phyloP scores from a whole-genome alignment of 2,113 vertebrate genomes.

The Takifugu flavidus region DNA sequence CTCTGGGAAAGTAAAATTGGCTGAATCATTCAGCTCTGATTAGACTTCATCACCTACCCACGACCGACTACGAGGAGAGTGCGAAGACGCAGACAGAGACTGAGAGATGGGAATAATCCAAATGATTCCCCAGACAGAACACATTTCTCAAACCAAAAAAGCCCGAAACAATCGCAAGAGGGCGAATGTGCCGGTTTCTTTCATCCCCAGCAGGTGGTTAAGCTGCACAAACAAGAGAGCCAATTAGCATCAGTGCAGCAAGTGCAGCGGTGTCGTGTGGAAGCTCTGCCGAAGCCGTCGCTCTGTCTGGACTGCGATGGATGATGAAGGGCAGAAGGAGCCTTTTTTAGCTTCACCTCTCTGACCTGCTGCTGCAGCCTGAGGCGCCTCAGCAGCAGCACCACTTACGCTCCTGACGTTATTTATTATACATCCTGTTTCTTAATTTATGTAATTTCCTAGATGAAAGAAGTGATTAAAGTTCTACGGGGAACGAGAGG shows the following conservation, averaged over 20 bases:
- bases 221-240: conserved; percentile 32
- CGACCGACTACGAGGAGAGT: not conserved
- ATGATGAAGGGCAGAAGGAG: conserved; percentile 37
- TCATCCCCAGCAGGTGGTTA: conserved; percentile 34
- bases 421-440: conserved; percentile 67
- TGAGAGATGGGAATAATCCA: conserved; percentile 7
- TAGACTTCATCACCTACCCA: conserved; percentile 49
- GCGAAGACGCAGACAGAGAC: not conserved
- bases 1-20: conserved; percentile 50
- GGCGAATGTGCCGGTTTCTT: conserved; percentile 1
- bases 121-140: conserved; percentile 17
- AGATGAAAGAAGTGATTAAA: conserved; percentile 66
- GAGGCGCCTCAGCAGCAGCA: not conserved
- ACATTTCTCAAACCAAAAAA: conserved; percentile 7
- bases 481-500: conserved; percentile 49
- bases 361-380: conserved; percentile 30
- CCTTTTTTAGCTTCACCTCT: conserved; percentile 37
- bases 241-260: conserved; percentile 10
- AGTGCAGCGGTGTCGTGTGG: not conserved
- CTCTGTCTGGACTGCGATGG: conserved; percentile 24
- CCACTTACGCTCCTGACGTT: conserved; percentile 43
- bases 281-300: conserved; percentile 9
- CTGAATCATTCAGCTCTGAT: conserved; percentile 50
- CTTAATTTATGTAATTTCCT: conserved; percentile 69
- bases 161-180: not conserved